Evolutionary conservation across 2,797 vertebrate species (phyloP).

Genomic region (Protosalanx chinensis): DNA sequence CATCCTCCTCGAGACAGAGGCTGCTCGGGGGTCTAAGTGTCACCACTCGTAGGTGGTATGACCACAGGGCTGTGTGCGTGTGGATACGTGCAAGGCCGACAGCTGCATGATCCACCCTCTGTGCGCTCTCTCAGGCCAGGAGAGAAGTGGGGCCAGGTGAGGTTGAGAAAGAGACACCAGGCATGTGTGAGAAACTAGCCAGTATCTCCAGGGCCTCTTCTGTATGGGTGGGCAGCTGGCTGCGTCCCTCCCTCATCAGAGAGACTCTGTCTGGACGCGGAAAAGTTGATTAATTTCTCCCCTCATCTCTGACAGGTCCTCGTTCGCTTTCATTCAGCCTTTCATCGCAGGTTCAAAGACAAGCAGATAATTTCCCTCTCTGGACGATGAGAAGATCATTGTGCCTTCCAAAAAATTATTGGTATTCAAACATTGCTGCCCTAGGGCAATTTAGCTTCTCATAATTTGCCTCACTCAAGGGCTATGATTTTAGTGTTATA

Average conservation of each 20-base stretch:
- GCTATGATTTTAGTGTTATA: slow-evolving; percentile 60
- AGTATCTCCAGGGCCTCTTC: slow-evolving; percentile 8
- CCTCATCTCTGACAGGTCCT: slow-evolving; percentile 67
- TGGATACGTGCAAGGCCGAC: slow-evolving; percentile 27
- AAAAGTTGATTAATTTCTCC: slow-evolving; percentile 55
- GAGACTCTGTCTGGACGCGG: not conserved
- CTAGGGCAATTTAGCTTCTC: slow-evolving; percentile 60
- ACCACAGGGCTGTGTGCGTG: slow-evolving; percentile 55
- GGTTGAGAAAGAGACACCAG: slow-evolving; percentile 3
- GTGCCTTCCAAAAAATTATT: slow-evolving; percentile 62
- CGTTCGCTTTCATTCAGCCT: slow-evolving; percentile 70
- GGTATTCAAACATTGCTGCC: slow-evolving; percentile 69
- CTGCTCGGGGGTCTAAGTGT: slow-evolving; percentile 47
- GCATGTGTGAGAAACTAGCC: not conserved
- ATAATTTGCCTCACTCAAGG: slow-evolving; percentile 66
- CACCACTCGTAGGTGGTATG: slow-evolving; percentile 60
- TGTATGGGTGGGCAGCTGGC: slow-evolving; percentile 16
- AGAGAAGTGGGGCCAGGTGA: slow-evolving; percentile 22
- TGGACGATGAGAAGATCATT: slow-evolving; percentile 52
- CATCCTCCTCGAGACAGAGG: slow-evolving; percentile 34
- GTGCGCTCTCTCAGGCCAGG: slow-evolving; percentile 38
- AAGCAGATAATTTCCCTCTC: slow-evolving; percentile 60
- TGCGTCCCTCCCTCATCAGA: not conserved
- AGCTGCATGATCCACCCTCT: slow-evolving; percentile 49
- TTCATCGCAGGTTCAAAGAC: slow-evolving; percentile 71